Percentiles rank a stretch among this genome's conserved stretches.
Conservation (phyloP, 2,888 invertebrate species). For the Portevinia maculata region DNA sequence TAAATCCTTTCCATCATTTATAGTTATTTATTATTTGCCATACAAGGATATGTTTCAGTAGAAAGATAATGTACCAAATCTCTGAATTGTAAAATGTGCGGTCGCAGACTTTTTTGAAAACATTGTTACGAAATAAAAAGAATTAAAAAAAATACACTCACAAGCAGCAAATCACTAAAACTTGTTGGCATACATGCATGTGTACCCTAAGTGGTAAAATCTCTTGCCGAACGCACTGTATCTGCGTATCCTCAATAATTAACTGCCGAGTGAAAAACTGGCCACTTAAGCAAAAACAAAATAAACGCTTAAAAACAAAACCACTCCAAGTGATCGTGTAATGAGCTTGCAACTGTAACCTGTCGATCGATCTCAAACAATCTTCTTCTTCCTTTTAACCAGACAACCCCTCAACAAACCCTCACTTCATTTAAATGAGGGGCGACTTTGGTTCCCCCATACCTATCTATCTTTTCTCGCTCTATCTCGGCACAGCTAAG, state of each 20-base stretch:
- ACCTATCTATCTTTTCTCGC: constrained; percentile 27
- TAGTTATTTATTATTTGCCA: too few relatives aligned
- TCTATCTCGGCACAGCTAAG: constrained; percentile 21
- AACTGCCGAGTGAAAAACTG: constrained; percentile 48
- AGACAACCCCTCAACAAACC: neutral
- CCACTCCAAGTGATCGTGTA: constrained; percentile 47
- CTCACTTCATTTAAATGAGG: constrained; percentile 28
- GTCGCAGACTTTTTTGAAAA: too few relatives aligned
- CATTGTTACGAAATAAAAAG: neutral
- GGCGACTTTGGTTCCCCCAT: constrained; percentile 31
- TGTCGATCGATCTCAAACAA: constrained; percentile 34
- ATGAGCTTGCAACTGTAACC: constrained; percentile 65
- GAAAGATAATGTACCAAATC: too few relatives aligned
- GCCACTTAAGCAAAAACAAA: constrained; percentile 28
- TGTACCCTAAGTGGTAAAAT: too few relatives aligned
- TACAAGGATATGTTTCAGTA: too few relatives aligned
- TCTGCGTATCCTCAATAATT: constrained; percentile 7
- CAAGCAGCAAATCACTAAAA: too few relatives aligned
- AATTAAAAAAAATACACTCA: neutral
- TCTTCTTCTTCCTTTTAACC: constrained; percentile 2
- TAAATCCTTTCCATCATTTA: too few relatives aligned
- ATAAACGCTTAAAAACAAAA: constrained; percentile 13
- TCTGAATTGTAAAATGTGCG: too few relatives aligned
- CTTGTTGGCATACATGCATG: too few relatives aligned
- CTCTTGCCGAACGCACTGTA: constrained; percentile 39